Evolutionary conservation across 2,888 invertebrate genomes (phyloP).

Genomic region (Agrochola lychnidis): DNA sequence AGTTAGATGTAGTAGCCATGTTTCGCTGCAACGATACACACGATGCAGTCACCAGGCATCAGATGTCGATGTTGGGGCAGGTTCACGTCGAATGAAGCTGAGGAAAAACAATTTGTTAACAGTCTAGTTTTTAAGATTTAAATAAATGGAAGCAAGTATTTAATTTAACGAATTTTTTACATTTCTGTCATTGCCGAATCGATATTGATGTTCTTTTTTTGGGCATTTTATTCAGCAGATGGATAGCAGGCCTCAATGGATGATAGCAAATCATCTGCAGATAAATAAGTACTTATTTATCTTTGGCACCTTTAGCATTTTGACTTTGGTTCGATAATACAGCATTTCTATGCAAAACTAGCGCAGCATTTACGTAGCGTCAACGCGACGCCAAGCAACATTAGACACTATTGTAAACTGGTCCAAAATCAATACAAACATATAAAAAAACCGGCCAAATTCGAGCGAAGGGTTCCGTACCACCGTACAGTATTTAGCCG

Average conservation of each 20-base stretch:
- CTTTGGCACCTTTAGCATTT: neutral
- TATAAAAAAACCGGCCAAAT: neutral
- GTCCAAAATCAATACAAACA: neutral
- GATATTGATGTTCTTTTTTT: neutral
- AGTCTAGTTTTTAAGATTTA: neutral
- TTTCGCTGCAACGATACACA: conserved; percentile 67
- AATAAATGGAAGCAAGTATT: neutral
- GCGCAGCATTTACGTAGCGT: neutral
- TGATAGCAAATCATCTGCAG: neutral
- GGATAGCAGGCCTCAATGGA: neutral
- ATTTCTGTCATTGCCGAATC: neutral
- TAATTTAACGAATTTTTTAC: neutral
- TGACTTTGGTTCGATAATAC: neutral
- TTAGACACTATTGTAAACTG: neutral
- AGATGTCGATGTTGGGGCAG: conserved; percentile 74
- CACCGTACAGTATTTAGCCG: too few species aligned
- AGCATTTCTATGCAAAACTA: neutral
- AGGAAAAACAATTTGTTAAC: conserved; percentile 6
- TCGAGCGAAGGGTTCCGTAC: too few species aligned
- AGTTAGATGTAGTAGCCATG: conserved; percentile 55
- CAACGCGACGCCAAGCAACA: neutral
- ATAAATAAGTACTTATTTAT: neutral
- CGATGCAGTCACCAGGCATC: conserved; percentile 68
- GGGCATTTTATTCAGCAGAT: neutral
- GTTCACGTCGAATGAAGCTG: conserved; percentile 58